Conservation (phyloP, 2,113 vertebrate genomes). For the Reinhardtius hippoglossoides region DNA sequence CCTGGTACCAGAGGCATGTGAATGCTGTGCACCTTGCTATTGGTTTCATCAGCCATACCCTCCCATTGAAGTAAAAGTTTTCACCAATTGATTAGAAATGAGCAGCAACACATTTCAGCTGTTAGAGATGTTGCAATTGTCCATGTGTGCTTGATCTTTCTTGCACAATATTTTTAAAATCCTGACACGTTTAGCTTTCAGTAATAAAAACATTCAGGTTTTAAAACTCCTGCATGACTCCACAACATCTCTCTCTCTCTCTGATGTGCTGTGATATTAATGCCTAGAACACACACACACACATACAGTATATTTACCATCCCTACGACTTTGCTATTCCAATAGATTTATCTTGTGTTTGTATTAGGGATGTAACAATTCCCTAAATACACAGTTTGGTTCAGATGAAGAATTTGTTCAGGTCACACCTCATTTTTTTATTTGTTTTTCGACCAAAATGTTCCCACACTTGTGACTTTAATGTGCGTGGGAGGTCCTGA, state of each 20-base stretch:
- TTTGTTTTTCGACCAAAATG: background rate
- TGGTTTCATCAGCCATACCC: constrained; percentile 51
- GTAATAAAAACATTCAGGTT: background rate
- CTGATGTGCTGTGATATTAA: background rate
- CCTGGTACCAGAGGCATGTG: background rate
- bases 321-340: background rate
- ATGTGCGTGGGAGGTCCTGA: background rate
- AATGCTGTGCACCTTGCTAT: constrained; percentile 23
- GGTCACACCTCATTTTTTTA: background rate
- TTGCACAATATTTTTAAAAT: constrained; percentile 9
- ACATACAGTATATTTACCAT: background rate
- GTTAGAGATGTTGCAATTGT: constrained; percentile 16
- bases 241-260: background rate
- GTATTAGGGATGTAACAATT: background rate
- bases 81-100: constrained; percentile 3
- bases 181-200: background rate
- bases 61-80: background rate
- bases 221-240: background rate
- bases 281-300: background rate
- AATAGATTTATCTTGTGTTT: background rate
- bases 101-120: constrained; percentile 16
- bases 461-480: background rate
- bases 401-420: background rate
- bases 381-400: background rate
- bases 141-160: constrained; percentile 18